Evolutionary conservation across 2,113 vertebrate species (phyloP).

Genomic region (Calidris pugnax): DNA sequence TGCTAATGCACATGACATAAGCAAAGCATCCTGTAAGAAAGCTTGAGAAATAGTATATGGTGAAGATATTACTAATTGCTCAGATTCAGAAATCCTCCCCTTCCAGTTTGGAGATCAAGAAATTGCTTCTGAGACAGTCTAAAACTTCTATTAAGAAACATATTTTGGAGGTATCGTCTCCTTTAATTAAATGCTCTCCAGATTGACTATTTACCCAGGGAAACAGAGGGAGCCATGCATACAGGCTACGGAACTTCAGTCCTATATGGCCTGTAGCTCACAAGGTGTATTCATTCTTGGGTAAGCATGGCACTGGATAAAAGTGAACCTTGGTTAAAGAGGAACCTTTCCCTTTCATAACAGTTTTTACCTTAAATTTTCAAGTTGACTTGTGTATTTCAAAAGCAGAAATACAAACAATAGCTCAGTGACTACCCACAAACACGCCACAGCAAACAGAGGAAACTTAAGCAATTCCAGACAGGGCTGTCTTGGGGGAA

Average conservation of each 20-base stretch:
- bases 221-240: neutral
- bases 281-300: neutral
- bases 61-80: neutral
- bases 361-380: neutral
- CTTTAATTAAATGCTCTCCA: neutral
- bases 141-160: neutral
- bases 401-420: neutral
- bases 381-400: neutral
- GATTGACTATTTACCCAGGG: neutral
- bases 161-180: neutral
- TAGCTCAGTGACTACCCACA: neutral
- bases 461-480: neutral
- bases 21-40: neutral
- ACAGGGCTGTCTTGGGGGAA: neutral
- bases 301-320: neutral
- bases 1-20: neutral
- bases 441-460: neutral
- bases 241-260: neutral
- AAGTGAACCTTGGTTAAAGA: neutral
- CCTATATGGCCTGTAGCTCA: neutral
- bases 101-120: neutral
- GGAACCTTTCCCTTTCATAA: neutral
- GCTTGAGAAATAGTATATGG: neutral
- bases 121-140: neutral
- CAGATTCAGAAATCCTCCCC: neutral